phyloP scores from a whole-genome alignment of 2,888 invertebrate genomes.

The Cheiracanthium punctorium region DNA sequence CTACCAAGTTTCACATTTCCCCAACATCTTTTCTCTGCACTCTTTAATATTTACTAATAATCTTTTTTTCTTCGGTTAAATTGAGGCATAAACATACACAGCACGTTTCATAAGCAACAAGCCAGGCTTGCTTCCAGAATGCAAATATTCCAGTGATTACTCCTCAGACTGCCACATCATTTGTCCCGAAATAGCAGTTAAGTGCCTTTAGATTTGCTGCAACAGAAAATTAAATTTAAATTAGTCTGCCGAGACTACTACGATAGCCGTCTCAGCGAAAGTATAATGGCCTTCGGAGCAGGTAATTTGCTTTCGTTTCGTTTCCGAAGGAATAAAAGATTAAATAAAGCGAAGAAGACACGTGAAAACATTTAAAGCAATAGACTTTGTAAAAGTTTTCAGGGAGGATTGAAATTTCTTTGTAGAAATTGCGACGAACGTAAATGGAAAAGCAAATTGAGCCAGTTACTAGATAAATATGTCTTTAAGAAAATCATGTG shows the following conservation, averaged over 20 bases:
- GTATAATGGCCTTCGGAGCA: neutral
- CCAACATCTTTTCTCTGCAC: too few species aligned
- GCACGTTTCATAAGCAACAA: too few species aligned
- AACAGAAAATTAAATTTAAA: conserved; percentile 13
- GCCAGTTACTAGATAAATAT: too few species aligned
- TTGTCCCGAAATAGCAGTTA: neutral
- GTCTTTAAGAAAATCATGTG: too few species aligned
- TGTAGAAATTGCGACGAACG: too few species aligned
- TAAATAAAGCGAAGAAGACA: too few species aligned
- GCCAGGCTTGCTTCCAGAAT: neutral
- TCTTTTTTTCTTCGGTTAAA: too few species aligned
- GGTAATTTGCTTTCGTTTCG: neutral
- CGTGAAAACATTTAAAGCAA: neutral
- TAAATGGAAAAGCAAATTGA: too few species aligned
- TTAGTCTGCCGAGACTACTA: neutral
- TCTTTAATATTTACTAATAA: too few species aligned
- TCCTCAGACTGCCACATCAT: neutral
- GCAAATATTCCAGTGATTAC: neutral
- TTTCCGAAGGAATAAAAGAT: neutral
- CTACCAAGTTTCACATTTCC: too few species aligned
- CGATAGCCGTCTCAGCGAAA: neutral
- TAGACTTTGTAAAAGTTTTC: neutral
- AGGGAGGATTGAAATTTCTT: neutral
- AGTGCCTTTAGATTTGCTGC: neutral
- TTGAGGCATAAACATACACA: too few species aligned